A percentile compares a stretch with the other conserved stretches of the same genome.
These are phyloP conservation scores for Carcinoscorpius rotundicauda DNA, from an alignment of 1,140 invertebrate genomes.

Conservation along the genomic window DNA sequence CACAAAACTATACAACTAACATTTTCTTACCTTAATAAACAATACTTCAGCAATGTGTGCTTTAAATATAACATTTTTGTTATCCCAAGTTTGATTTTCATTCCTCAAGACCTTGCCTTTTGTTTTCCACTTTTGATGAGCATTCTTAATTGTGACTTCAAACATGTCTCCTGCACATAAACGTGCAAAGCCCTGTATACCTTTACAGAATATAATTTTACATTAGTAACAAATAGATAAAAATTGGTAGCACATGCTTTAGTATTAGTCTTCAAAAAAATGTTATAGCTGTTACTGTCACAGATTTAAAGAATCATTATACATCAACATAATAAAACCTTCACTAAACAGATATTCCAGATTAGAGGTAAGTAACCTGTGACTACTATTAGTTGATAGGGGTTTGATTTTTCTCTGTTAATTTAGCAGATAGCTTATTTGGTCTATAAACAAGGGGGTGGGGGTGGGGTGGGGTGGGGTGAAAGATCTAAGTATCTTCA, in stretches of 20 bases:
- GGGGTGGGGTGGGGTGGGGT: too few relatives aligned
- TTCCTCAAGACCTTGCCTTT: slow-evolving; percentile 43
- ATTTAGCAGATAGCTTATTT: too few relatives aligned
- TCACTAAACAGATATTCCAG: not conserved
- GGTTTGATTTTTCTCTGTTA: too few relatives aligned
- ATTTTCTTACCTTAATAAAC: slow-evolving; percentile 42
- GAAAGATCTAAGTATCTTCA: too few relatives aligned
- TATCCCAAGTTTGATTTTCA: slow-evolving; percentile 43
- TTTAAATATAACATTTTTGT: slow-evolving; percentile 37
- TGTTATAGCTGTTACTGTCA: not conserved
- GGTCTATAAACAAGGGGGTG: too few relatives aligned
- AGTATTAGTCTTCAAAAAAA: not conserved
- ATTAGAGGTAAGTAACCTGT: too few relatives aligned
- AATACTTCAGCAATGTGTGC: slow-evolving; percentile 42
- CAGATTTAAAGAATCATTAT: not conserved
- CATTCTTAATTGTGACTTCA: slow-evolving; percentile 46
- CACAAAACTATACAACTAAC: too few relatives aligned
- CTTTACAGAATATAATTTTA: slow-evolving; percentile 24
- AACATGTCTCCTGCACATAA: slow-evolving; percentile 49
- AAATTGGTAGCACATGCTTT: too few relatives aligned
- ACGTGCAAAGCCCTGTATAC: slow-evolving; percentile 46
- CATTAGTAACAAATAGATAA: not conserved
- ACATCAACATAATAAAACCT: not conserved
- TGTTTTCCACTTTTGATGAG: slow-evolving; percentile 48
- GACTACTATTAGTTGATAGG: too few relatives aligned